Evolutionary conservation across 1,140 invertebrate genomes (phyloP), one percentile per base, ranked within the genome.

Genomic region (Ooceraea biroi): DNA sequence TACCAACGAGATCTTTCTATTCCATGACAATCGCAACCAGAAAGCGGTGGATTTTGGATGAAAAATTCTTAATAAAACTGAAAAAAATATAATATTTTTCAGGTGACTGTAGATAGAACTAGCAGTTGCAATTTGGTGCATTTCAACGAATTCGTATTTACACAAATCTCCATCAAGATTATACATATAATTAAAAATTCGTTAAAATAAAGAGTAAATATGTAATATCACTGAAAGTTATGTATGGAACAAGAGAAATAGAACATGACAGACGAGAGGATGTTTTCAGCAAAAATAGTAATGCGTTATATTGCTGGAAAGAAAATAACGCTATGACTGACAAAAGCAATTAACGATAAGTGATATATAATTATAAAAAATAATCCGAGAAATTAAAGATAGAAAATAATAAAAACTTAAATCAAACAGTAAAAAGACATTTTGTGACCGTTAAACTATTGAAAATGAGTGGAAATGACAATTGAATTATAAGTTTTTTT

Each of bases 251-350:
- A 73, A 46, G 22, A 36, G 14, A 14, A 73, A 73, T 58, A 44
- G 57, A 73, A 73, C 19, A 11, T 27, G 36, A 58, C 10, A n/a
- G 36, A 25, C 12, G 19, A 72, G n/a, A 57, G 12, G 57, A 57
- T 19, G 12, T 61, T 74, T 48, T 41, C 57, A 7, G 30, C n/a
- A 12, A 27, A 61, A 50, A 60, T 22, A 8, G 0, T 63, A 48
- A 63, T 76, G n/a, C 44, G 22, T 63, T 76, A 63, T 50, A 63
- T 1, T 1, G 19, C 10, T 55, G 5, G 7, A 73, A 58, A 50
- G 8, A 50, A 76, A 48, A 50, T 58, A 61, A 36, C 36, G 36
- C 36, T 36, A 36, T 7, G 36, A 36, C 5, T 27, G n/a, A 2
- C 11, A 36, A 4, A 22, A 65, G 17, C 61, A 61, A 50, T 17